These are phyloP conservation scores for Halictus ligatus DNA, from an alignment of 2,888 invertebrate genomes.

Conservation along the genomic window DNA sequence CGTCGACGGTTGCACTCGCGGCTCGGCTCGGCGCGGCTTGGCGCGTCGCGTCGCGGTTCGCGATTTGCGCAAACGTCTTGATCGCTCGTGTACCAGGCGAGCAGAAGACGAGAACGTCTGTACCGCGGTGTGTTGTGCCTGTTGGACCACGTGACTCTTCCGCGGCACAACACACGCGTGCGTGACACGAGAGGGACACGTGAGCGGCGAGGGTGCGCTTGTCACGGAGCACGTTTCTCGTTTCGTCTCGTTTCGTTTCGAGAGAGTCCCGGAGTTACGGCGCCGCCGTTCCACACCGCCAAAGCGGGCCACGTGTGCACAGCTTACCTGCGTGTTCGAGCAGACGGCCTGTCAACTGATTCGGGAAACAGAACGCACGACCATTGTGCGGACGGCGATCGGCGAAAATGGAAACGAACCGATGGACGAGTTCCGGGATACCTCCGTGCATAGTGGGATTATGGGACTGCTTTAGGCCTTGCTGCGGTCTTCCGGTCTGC, in stretches of 20 bases:
- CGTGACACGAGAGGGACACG: constrained; percentile 39
- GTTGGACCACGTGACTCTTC: constrained; percentile 25
- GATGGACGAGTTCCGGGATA: background rate
- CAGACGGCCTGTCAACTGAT: constrained; percentile 19
- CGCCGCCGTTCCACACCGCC: constrained; percentile 26
- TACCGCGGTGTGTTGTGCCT: constrained; percentile 15
- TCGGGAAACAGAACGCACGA: background rate
- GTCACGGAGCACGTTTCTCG: constrained; percentile 16
- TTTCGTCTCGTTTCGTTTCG: background rate
- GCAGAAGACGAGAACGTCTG: constrained; percentile 61
- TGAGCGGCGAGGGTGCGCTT: constrained; percentile 25
- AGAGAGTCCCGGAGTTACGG: constrained; percentile 30
- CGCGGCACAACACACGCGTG: constrained; percentile 46
- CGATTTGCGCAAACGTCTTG: constrained; percentile 83
- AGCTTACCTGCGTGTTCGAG: background rate
- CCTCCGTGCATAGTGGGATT: background rate
- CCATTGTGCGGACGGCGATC: constrained; percentile 2
- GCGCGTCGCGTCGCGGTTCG: constrained; percentile 59
- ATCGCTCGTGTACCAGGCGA: constrained; percentile 79
- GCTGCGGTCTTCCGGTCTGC: background rate
- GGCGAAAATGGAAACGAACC: background rate
- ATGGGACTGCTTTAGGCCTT: background rate
- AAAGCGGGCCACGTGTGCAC: background rate
- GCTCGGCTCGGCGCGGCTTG: constrained; percentile 47
- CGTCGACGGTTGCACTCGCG: constrained; percentile 21